A percentile compares a stretch with the other conserved stretches of the same genome.
Conservation (phyloP, 1,140 invertebrate species). For the Anastrepha obliqua region DNA sequence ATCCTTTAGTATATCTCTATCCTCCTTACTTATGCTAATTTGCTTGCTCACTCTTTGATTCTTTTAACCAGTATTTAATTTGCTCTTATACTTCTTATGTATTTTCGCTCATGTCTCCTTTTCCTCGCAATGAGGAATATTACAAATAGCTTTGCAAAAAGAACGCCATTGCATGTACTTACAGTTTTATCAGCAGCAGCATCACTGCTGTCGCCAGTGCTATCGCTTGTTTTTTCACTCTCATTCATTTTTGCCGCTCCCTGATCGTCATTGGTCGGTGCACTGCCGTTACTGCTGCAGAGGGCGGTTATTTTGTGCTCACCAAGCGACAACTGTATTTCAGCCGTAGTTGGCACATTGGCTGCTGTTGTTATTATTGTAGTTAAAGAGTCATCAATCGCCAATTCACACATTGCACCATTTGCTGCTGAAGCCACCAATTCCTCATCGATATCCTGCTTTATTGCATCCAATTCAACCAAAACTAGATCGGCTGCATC, state of each 20-base stretch:
- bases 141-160: too few relatives aligned
- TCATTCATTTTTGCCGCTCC: conserved; percentile 45
- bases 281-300: conserved; percentile 54
- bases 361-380: conserved; percentile 47
- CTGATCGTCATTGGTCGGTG: conserved; percentile 67
- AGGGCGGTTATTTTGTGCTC: conserved; percentile 52
- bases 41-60: too few relatives aligned
- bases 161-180: conserved; percentile 57
- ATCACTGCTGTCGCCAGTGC: conserved; percentile 64
- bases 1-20: too few relatives aligned
- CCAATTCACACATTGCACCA: neutral
- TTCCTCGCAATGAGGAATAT: too few relatives aligned
- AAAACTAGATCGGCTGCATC: conserved; percentile 25
- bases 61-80: too few relatives aligned
- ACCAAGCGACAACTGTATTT: conserved; percentile 47
- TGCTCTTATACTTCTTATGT: neutral
- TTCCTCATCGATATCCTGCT: conserved; percentile 17
- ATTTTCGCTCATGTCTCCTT: too few relatives aligned
- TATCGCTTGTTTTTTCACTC: neutral
- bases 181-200: conserved; percentile 69
- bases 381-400: neutral
- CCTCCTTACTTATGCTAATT: too few relatives aligned
- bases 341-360: conserved; percentile 6
- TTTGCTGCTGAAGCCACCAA: neutral
- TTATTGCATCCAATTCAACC: conserved; percentile 5